Conservation (phyloP, 1,140 invertebrate species). For the Eciton burchellii region DNA sequence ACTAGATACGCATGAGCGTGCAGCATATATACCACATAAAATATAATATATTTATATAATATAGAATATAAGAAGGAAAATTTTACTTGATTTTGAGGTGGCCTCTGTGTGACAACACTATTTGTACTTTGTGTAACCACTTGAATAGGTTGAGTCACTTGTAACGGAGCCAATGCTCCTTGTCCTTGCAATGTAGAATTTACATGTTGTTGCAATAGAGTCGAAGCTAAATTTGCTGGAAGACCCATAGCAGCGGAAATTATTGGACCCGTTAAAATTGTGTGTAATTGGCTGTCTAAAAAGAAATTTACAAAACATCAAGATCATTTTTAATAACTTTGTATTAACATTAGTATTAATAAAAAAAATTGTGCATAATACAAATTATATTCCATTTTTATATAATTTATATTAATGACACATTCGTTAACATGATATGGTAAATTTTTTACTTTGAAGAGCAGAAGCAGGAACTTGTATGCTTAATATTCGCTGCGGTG, state of each 20-base stretch:
- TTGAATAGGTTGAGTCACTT: constrained; percentile 80
- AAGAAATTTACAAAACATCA: constrained; percentile 49
- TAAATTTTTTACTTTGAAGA: constrained; percentile 87
- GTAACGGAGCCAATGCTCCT: constrained; percentile 82
- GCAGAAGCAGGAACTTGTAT: constrained; percentile 94
- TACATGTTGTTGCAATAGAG: constrained; percentile 94
- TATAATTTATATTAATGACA: no score
- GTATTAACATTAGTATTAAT: neutral
- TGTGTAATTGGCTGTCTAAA: constrained; percentile 87
- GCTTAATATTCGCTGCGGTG: constrained; percentile 90
- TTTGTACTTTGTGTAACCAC: constrained; percentile 77
- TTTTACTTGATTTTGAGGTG: constrained; percentile 76
- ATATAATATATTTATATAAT: neutral
- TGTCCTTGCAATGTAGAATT: constrained; percentile 90
- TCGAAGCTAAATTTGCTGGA: constrained; percentile 91
- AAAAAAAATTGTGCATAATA: neutral
- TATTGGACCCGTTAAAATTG: constrained; percentile 92
- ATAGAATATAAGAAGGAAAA: neutral
- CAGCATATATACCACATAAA: no score
- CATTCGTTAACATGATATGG: neutral
- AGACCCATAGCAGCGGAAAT: constrained; percentile 94
- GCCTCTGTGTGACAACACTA: constrained; percentile 75
- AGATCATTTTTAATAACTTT: neutral
- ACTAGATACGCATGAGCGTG: no score
- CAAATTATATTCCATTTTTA: no score